Conservation (phyloP, 1,140 invertebrate species). For the Plutomurus gul region DNA sequence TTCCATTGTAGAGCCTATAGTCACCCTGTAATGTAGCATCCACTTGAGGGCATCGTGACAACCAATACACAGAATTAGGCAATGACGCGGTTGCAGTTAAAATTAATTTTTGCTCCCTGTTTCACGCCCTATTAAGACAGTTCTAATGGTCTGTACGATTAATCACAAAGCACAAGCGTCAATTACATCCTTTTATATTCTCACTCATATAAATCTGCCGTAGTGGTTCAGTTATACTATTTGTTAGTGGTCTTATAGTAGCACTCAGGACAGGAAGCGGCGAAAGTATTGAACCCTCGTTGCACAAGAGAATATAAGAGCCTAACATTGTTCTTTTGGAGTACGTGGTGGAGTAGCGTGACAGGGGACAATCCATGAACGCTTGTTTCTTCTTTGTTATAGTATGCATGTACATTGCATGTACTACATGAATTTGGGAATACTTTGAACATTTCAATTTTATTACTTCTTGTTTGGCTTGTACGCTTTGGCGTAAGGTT, state of each 20-base stretch:
- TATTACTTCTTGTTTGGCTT: background rate
- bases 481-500: background rate
- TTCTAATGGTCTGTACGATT: constrained; percentile 31
- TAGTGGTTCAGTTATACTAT: no score
- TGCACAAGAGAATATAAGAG: no score
- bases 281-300: no score
- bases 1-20: no score
- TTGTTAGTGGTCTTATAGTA: no score
- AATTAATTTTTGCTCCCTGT: constrained; percentile 12
- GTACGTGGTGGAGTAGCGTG: background rate
- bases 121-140: constrained; percentile 24
- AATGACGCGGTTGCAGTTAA: constrained; percentile 20
- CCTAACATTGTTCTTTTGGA: background rate
- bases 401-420: background rate
- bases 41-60: background rate
- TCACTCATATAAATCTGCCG: background rate
- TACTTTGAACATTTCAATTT: constrained; percentile 10
- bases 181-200: constrained; percentile 9
- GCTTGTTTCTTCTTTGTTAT: background rate
- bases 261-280: no score
- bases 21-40: background rate
- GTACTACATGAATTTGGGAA: no score
- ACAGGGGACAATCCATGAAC: constrained; percentile 16
- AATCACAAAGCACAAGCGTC: constrained; percentile 25
- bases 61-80: background rate